These are phyloP conservation scores for Drosophila erecta DNA, from an alignment of 1,140 invertebrate species.

Conservation along the genomic window DNA sequence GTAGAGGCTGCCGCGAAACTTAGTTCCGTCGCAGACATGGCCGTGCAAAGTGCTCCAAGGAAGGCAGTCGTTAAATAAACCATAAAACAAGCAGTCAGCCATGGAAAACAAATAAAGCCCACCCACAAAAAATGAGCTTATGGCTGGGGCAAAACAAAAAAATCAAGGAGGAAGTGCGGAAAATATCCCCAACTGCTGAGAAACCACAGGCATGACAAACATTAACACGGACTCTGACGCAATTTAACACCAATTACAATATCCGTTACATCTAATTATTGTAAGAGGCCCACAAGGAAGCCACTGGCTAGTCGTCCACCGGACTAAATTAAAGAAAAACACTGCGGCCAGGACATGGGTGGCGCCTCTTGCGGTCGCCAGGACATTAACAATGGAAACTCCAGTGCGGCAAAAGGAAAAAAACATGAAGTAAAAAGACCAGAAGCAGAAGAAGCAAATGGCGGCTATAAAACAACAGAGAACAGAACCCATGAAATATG, in stretches of 20 bases:
- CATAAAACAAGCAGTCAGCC: slow-evolving; percentile 27
- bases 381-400: slow-evolving; percentile 77
- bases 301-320: slow-evolving; percentile 53
- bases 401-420: background rate
- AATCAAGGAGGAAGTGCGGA: slow-evolving; percentile 5
- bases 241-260: slow-evolving; percentile 85
- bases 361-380: slow-evolving; percentile 78
- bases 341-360: slow-evolving; percentile 40
- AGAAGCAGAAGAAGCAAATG: slow-evolving; percentile 55
- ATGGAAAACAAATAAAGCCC: slow-evolving; percentile 41
- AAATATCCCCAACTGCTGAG: slow-evolving; percentile 1
- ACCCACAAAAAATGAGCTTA: slow-evolving; percentile 32
- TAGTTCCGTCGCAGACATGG: slow-evolving; percentile 47
- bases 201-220: slow-evolving; percentile 49
- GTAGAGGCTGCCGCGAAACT: slow-evolving; percentile 24
- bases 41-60: slow-evolving; percentile 46
- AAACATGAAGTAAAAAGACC: slow-evolving; percentile 2
- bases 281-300: slow-evolving; percentile 68
- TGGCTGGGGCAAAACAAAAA: background rate
- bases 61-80: slow-evolving; percentile 40
- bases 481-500: slow-evolving; percentile 75
- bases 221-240: slow-evolving; percentile 76
- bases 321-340: slow-evolving; percentile 80
- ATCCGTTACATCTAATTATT: slow-evolving; percentile 85
- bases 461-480: slow-evolving; percentile 78